Percentiles rank a stretch among this genome's conserved stretches.
phyloP scores from a whole-genome alignment of 2,888 invertebrate genomes.

The Pogonocherus hispidulus region DNA sequence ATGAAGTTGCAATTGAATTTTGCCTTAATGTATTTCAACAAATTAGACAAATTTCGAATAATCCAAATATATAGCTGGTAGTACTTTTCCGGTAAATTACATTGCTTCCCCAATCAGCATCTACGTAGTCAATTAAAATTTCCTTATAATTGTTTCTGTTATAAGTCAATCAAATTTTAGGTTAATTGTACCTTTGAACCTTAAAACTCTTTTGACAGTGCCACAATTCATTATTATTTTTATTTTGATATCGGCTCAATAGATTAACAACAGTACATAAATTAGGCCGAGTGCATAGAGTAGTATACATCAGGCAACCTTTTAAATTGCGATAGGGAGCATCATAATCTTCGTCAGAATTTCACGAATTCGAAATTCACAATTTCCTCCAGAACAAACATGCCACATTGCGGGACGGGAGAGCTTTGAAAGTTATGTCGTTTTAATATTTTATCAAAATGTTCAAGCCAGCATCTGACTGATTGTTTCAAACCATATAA shows the following conservation, averaged over 20 bases:
- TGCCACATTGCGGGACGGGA: neutral
- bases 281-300: too few relatives aligned
- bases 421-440: too few relatives aligned
- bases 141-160: too few relatives aligned
- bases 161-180: too few relatives aligned
- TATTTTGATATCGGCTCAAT: too few relatives aligned
- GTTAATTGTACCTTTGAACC: too few relatives aligned
- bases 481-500: neutral
- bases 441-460: neutral
- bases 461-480: too few relatives aligned
- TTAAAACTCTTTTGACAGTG: too few relatives aligned
- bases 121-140: slow-evolving; percentile 57
- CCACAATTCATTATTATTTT: too few relatives aligned
- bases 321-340: too few relatives aligned
- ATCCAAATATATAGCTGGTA: slow-evolving; percentile 47
- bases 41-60: slow-evolving; percentile 52
- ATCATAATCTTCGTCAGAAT: neutral
- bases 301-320: too few relatives aligned
- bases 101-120: slow-evolving; percentile 53
- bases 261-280: too few relatives aligned
- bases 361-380: neutral
- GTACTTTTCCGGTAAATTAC: slow-evolving; percentile 46
- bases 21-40: slow-evolving; percentile 59
- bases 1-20: slow-evolving; percentile 55
- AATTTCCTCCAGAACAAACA: neutral